Base-by-base conservation (phyloP, 2,888 invertebrate species). In the Eilema caniola region DNA sequence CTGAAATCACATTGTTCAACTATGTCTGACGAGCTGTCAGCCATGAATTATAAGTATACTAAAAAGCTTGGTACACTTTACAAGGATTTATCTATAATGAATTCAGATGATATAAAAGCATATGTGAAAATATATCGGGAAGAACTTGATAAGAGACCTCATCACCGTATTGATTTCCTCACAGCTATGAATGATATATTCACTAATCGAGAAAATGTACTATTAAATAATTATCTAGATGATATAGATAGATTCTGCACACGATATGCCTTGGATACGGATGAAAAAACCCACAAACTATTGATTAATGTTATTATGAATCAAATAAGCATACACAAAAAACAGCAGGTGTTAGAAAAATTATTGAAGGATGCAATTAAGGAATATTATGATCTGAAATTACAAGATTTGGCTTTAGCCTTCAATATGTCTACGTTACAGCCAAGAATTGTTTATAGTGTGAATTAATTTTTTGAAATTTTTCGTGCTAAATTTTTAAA, bases 141-240 rank as follows among this genome's bases (percentile, higher is more conserved):
- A 2, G 79, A 86, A 24, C 75, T 88, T 3, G 66, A 86, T 1
- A 80, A 81, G 3, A 74, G 79, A 11, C 59, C 77, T 5, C 28
- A 23, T 8, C 77, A 53, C 60, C 69, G 41, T 10, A 20, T 14
- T 2, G 79, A 73, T 0, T 93, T 94, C 68, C 66, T 93, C 20
- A 61, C 85, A n/a, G 79, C 85, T 4, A 89, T 93, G 79, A 86
- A 91, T 65, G 74, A 82, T 2, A 73, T 41, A 16, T 41, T 41
- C 16, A 16, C 41, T 16, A 0, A 5, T 41, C 3, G 0, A 16
- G 41, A 41, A 41, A 3, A 41, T 41, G 41, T 16, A 16, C 3
- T 3, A 16, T 41, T 41, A 16, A 16, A 41, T 86, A 89, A 92
- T 71, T 93, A 93, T 65, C 73, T 92, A 41, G 57, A 77, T 10